Evolutionary conservation across 2,797 vertebrate species (phyloP).

Genomic region (Mastacembelus armatus): DNA sequence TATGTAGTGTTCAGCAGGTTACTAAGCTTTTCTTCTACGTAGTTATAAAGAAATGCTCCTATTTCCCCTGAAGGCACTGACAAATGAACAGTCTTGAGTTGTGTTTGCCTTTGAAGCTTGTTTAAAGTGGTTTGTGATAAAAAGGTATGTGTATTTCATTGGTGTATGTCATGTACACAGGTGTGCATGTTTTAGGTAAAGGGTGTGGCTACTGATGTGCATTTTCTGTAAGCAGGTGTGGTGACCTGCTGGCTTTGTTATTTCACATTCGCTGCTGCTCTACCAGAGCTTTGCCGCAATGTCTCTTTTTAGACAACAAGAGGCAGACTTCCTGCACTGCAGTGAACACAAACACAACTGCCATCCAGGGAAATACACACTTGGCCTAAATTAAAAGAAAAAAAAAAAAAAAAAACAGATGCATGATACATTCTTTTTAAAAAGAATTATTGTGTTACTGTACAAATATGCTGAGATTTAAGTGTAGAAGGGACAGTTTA

Average conservation of each 20-base stretch:
- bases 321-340: conserved; percentile 44
- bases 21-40: not conserved
- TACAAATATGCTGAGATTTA: conserved; percentile 1
- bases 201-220: conserved; percentile 5
- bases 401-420: too few relatives aligned
- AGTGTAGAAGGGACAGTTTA: not conserved
- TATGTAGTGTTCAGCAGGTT: not conserved
- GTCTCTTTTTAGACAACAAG: conserved; percentile 46
- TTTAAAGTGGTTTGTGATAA: not conserved
- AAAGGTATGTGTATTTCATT: conserved; percentile 10
- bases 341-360: conserved; percentile 52
- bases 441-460: too few relatives aligned
- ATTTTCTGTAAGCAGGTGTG: conserved; percentile 16
- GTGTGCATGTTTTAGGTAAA: conserved; percentile 1
- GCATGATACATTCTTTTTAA: too few relatives aligned
- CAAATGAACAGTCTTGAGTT: conserved; percentile 2
- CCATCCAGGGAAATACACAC: conserved; percentile 42
- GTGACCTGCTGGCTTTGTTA: conserved; percentile 32
- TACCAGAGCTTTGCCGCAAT: conserved; percentile 51
- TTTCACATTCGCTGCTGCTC: conserved; percentile 43
- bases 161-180: not conserved
- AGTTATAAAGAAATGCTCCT: not conserved
- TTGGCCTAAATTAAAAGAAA: conserved; percentile 19
- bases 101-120: conserved; percentile 4
- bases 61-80: not conserved